Percentiles rank a stretch among this genome's conserved stretches.
Evolutionary conservation across 2,797 vertebrate genomes (phyloP).

Genomic region (Pyrocephalus nanus): DNA sequence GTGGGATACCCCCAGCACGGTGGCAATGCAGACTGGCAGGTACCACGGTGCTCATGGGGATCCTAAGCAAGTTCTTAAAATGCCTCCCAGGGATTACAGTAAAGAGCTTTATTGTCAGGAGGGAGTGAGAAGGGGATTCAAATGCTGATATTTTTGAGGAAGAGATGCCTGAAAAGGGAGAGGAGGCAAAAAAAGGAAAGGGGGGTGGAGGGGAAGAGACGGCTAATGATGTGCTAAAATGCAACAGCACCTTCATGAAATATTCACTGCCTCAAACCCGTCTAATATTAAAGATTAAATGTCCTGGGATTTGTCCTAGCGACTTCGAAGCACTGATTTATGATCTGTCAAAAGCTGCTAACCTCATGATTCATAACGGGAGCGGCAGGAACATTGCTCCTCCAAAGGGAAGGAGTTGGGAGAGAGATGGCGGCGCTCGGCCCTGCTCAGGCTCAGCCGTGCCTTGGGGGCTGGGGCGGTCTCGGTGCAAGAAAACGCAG

Average conservation of each 20-base stretch:
- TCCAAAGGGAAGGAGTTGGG: constrained; percentile 21
- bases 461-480: background rate
- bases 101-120: constrained; percentile 37
- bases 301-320: constrained; percentile 75
- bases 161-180: background rate
- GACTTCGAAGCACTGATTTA: constrained; percentile 81
- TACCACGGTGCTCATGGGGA: background rate
- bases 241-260: constrained; percentile 79
- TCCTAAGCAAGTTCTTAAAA: constrained; percentile 14
- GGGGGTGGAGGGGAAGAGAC: background rate
- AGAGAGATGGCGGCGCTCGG: background rate
- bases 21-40: background rate
- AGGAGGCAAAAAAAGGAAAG: background rate
- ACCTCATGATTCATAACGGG: constrained; percentile 79
- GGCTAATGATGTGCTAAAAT: constrained; percentile 78
- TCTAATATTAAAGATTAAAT: constrained; percentile 81
- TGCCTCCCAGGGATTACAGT: constrained; percentile 24
- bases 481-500: background rate
- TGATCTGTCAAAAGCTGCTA: constrained; percentile 81
- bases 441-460: background rate
- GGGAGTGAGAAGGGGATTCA: background rate
- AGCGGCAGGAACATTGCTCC: constrained; percentile 59
- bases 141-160: background rate
- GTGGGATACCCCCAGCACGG: background rate
- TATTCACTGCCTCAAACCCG: constrained; percentile 79